A percentile compares a stretch with the other conserved stretches of the same genome.
These are phyloP conservation scores for Bathynomus jamesi DNA, from an alignment of 1,140 invertebrate species.

Conservation along the genomic window DNA sequence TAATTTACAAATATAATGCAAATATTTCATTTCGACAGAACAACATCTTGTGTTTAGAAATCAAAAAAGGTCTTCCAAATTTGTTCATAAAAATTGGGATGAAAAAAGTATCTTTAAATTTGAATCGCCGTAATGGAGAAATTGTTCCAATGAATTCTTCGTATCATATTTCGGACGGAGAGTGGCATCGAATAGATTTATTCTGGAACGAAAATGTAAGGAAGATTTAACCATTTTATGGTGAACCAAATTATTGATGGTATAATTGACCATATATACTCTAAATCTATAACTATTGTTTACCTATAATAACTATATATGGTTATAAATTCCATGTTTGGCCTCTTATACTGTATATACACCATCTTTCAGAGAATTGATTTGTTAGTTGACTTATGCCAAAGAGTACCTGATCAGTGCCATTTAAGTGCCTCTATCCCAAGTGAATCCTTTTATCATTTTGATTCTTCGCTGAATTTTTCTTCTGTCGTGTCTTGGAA, in stretches of 20 bases:
- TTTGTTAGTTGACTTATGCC: slow-evolving; percentile 18
- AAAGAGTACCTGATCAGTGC: slow-evolving; percentile 2
- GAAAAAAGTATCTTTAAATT: neutral
- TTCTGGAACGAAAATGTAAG: neutral
- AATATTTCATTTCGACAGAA: too few species aligned
- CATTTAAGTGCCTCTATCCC: slow-evolving; percentile 6
- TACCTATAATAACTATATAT: too few species aligned
- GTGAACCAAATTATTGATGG: too few species aligned
- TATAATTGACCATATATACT: too few species aligned
- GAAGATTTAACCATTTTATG: slow-evolving; percentile 5
- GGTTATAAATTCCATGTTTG: too few species aligned
- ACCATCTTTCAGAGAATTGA: slow-evolving; percentile 8
- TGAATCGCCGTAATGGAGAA: too few species aligned
- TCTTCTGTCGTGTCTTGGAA: slow-evolving; percentile 1
- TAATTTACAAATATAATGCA: too few species aligned
- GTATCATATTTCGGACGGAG: neutral
- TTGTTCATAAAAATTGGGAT: neutral
- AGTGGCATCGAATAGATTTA: slow-evolving; percentile 23
- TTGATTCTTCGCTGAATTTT: neutral
- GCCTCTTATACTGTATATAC: too few species aligned
- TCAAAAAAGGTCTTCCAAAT: slow-evolving; percentile 5
- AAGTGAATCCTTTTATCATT: neutral
- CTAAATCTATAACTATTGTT: too few species aligned
- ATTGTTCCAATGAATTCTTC: neutral
- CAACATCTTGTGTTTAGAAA: too few species aligned